Percentiles rank a stretch among this genome's conserved stretches.
These are phyloP conservation scores for Mnemiopsis leidyi DNA, from an alignment of 37 sponge, comb jelly and placozoan species.

Conservation along the genomic window DNA sequence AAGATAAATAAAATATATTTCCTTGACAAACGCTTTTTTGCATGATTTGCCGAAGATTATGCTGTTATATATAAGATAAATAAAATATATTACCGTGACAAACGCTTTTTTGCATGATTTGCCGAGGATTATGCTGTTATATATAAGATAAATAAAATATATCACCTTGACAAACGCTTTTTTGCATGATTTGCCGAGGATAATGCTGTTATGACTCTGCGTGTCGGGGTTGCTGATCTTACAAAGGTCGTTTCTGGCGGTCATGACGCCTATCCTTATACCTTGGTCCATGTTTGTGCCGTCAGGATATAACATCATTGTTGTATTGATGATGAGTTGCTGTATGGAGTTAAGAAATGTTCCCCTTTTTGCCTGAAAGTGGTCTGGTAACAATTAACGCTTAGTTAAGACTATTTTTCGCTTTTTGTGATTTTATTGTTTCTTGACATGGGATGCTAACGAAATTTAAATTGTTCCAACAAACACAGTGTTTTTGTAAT, in stretches of 20 bases:
- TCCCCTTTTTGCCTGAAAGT: neutral
- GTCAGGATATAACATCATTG: neutral
- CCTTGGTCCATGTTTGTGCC: neutral
- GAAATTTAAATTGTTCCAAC: no score
- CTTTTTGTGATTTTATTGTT: no score
- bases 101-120: neutral
- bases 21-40: neutral
- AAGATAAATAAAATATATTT: no score
- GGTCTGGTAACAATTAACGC: no score
- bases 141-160: no score
- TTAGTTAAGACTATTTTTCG: no score
- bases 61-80: neutral
- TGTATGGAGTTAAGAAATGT: neutral
- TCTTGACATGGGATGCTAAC: no score
- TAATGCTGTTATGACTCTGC: conserved; percentile 3
- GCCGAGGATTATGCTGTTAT: conserved; percentile 28
- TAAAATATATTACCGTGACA: neutral
- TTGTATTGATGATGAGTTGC: neutral
- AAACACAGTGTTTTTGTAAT: no score
- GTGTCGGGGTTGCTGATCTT: neutral
- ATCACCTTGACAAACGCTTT: neutral
- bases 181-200: neutral
- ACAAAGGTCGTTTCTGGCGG: neutral
- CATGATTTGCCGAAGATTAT: neutral
- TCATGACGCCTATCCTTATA: neutral